Percentiles rank a stretch among this genome's conserved stretches.
Evolutionary conservation across 2,797 vertebrate genomes (phyloP).

Genomic region (Gymnocypris eckloni): DNA sequence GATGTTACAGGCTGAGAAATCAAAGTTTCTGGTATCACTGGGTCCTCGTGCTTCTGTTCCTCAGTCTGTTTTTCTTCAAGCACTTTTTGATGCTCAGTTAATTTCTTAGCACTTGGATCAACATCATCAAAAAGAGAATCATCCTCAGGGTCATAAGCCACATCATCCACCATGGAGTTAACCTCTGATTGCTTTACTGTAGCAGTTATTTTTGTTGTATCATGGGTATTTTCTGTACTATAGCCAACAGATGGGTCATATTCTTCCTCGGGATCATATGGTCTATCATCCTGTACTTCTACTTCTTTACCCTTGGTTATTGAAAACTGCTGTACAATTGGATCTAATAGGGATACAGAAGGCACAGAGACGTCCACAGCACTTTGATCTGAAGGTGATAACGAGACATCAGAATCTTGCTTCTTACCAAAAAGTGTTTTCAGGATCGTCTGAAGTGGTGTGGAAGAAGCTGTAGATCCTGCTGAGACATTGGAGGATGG

Average conservation of each 20-base stretch:
- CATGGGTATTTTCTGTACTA: slow-evolving; percentile 69
- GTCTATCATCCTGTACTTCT: slow-evolving; percentile 93
- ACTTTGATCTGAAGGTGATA: slow-evolving; percentile 79
- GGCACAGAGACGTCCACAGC: slow-evolving; percentile 71
- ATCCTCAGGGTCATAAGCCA: slow-evolving; percentile 97
- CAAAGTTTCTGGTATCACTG: slow-evolving; percentile 80
- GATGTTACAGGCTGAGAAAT: slow-evolving; percentile 85
- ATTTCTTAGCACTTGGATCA: slow-evolving; percentile 73
- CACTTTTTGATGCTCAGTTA: slow-evolving; percentile 86
- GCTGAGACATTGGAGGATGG: slow-evolving; percentile 66
- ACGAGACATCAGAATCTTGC: slow-evolving; percentile 82
- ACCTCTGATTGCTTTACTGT: slow-evolving; percentile 69
- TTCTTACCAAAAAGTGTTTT: slow-evolving; percentile 93
- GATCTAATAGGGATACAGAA: slow-evolving; percentile 82
- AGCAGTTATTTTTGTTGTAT: slow-evolving; percentile 68
- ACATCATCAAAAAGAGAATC: slow-evolving; percentile 96
- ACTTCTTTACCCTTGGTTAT: slow-evolving; percentile 81
- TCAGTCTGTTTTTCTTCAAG: slow-evolving; percentile 88
- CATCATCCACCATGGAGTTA: slow-evolving; percentile 82
- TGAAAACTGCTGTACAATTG: slow-evolving; percentile 93
- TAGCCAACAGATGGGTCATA: slow-evolving; percentile 88
- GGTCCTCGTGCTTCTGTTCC: slow-evolving; percentile 86
- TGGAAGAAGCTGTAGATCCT: slow-evolving; percentile 67
- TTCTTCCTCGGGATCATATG: slow-evolving; percentile 97
- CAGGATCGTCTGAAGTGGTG: slow-evolving; percentile 93